Evolutionary conservation across 2,888 invertebrate genomes (phyloP), one percentile per base, ranked within the genome.

Genomic region (Sphaerophoria rueppellii): DNA sequence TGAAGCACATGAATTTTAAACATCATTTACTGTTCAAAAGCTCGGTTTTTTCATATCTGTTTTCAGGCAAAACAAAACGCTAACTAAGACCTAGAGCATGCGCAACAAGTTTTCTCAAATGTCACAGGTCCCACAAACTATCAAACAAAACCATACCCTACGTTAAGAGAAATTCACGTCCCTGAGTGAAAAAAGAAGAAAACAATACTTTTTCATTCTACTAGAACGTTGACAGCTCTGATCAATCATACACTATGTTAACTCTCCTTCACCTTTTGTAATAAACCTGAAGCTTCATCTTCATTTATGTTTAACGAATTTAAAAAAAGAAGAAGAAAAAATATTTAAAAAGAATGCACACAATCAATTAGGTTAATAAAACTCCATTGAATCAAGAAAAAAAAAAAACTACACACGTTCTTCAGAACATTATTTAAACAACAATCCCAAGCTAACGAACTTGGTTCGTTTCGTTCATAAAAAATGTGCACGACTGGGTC

Each of bases 391-490:
- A 6, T 67, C 35, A 54, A 43, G 40, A 54, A n/a, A 24, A 57
- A 65, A 35, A 50, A 50, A 63, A 50, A 16, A 35, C 1, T 16
- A 58, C 16, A 16, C 32, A 24, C 24, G 7, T 40, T 60, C 60
- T 60, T 40, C 6, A 14, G 50, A 67, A 16, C 48, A 40, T 35
- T 50, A 67, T 54, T 24, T 24, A 24, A 24, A 24, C 52, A 67
- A 67, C 65, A 78, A 78, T 67, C 55, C 71, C 54, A 74, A 69
- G 74, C 48, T 74, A 79, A 79, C 61, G 74, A 79, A 74, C 79
- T 74, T 74, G 54, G 55, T 74, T 46, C 65, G 24, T 24, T 24
- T 24, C 24, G 24, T 24, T 24, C 24, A 24, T 24, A 24, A 24
- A 2, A 24, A 24, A n/a, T n/a, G n/a, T n/a, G n/a, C n/a, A n/a